phyloP scores from a whole-genome alignment of 2,113 vertebrate species.

The Siniperca chuatsi region DNA sequence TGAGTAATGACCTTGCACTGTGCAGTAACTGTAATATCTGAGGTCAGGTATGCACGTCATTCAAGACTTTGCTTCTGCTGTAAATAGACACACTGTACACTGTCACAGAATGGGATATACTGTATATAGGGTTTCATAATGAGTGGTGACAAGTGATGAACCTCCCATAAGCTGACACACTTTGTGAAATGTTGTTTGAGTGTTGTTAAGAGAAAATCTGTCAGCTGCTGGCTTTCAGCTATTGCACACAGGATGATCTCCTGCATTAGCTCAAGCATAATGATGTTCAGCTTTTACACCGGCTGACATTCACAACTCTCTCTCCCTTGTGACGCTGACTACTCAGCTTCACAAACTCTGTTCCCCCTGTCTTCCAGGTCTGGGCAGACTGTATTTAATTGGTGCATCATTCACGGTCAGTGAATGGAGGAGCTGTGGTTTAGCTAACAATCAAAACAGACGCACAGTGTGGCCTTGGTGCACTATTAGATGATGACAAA shows the following conservation, averaged over 20 bases:
- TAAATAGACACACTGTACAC: neutral
- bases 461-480: neutral
- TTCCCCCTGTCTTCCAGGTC: neutral
- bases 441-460: constrained; percentile 2
- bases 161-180: neutral
- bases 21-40: too few species aligned
- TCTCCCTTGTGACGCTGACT: neutral
- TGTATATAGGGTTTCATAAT: neutral
- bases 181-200: neutral
- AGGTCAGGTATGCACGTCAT: too few species aligned
- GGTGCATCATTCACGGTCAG: constrained; percentile 14
- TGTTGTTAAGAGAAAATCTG: neutral
- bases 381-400: constrained; percentile 9
- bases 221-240: neutral
- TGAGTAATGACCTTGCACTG: too few species aligned
- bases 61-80: too few species aligned
- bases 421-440: neutral
- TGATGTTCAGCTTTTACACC: constrained; percentile 11
- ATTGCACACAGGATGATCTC: neutral
- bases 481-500: neutral
- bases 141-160: neutral
- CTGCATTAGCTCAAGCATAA: neutral
- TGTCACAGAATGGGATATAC: neutral
- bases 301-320: neutral
- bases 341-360: constrained; percentile 4